Evolutionary conservation across 2,113 vertebrate genomes (phyloP), one percentile per base, ranked within the genome.

Genomic region (Anthoscopus minutus): DNA sequence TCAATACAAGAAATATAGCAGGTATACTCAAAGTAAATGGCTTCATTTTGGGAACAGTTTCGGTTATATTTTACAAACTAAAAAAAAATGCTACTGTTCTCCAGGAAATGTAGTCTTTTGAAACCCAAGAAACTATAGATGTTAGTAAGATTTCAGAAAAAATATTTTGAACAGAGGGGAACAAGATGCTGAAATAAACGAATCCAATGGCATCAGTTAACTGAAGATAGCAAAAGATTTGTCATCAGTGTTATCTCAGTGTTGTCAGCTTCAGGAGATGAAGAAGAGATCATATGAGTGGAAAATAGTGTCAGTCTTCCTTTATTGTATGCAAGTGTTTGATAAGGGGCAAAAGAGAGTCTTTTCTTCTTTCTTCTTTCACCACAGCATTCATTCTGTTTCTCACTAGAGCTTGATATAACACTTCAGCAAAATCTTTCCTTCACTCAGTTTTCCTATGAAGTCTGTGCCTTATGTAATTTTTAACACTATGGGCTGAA

Each of bases 121-220:
- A 77, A 77, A 65, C 3, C 1, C 5, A 72, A 35, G 67, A 69
- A 88, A 7, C 2, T 62, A 35, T 10, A 47, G 14, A 23, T 35
- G 3, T 54, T 54, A 56, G 15, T 15, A 80, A 56, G 72, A 72
- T 48, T 76, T 88, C 53, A 77, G 40, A 45, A 79, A 71, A 33
- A 62, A 48, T 0, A 0, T 81, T 81, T 81, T 87, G 22, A 85
- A 62, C 12, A 56, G 35, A 70, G 5, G 0, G 12, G 5, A 4
- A 35, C 2, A 38, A 15, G 11, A 33, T 40, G 16, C 9, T 80
- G 35, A 80, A 82, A n/a, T 65, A 58, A 80, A 76, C 18, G 45
- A 21, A 66, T 47, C 12, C 22, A 50, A 12, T 51, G 10, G 1
- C 7, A 83, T 58, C 48, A 69, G 6, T 71, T 40, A 94, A 69